Conservation (phyloP, 2,797 vertebrate species). For the Dryobates pubescens region DNA sequence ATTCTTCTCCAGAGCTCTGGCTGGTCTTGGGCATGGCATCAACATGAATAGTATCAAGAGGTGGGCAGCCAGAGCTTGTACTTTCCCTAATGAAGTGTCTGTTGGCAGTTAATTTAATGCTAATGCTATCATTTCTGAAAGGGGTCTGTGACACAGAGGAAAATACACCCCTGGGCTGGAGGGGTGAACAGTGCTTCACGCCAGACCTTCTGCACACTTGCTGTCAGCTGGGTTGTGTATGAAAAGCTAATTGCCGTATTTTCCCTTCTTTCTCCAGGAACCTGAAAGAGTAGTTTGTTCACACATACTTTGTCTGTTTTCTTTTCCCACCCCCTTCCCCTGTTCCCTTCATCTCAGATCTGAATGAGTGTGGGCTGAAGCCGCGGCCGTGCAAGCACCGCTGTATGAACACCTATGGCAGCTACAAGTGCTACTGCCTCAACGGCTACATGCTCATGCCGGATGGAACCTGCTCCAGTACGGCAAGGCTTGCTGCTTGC, state of each 20-base stretch:
- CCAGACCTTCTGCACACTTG: neutral
- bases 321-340: neutral
- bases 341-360: slow-evolving; percentile 80
- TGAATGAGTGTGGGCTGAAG: slow-evolving; percentile 96
- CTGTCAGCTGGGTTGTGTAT: neutral
- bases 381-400: slow-evolving; percentile 94
- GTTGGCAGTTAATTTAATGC: neutral
- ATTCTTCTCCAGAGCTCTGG: neutral
- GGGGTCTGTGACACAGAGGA: neutral
- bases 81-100: neutral
- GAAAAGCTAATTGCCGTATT: neutral
- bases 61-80: neutral
- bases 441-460: slow-evolving; percentile 93
- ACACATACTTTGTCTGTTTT: neutral
- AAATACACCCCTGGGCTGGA: neutral
- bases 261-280: neutral
- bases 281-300: neutral
- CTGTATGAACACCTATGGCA: slow-evolving; percentile 96
- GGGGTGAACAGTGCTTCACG: rapidly evolving
- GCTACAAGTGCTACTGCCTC: slow-evolving; percentile 98
- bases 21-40: neutral
- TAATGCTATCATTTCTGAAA: neutral
- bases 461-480: slow-evolving; percentile 94
- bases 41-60: neutral
- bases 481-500: slow-evolving; percentile 60